Evolutionary conservation across 2,113 vertebrate species (phyloP).

Genomic region (Picathartes gymnocephalus): DNA sequence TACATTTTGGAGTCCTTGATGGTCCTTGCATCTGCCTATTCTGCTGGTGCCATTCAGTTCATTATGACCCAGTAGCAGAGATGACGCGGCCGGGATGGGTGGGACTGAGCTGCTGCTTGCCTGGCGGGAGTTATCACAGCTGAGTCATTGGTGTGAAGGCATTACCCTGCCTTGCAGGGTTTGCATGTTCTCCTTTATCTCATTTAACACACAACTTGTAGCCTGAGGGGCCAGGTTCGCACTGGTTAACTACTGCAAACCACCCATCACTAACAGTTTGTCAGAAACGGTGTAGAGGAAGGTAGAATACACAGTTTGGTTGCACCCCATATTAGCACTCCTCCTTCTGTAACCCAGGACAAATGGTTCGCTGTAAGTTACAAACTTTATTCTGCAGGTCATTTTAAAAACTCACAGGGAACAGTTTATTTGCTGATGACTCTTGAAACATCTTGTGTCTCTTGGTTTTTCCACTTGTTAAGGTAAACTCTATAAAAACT

Average conservation of each 20-base stretch:
- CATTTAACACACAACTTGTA: neutral
- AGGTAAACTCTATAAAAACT: no score
- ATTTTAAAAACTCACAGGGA: no score
- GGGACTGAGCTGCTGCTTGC: neutral
- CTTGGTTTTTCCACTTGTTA: no score
- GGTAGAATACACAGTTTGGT: neutral
- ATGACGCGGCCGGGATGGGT: neutral
- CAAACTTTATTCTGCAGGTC: no score
- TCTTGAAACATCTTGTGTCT: no score
- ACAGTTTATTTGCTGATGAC: no score
- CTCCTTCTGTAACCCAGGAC: neutral
- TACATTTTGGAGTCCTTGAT: neutral
- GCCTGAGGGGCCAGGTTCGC: no score
- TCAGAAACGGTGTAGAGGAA: neutral
- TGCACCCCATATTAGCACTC: neutral
- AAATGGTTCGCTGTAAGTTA: no score
- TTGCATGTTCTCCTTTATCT: no score
- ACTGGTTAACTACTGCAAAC: neutral
- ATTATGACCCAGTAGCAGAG: neutral
- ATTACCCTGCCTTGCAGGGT: neutral
- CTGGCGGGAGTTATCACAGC: neutral
- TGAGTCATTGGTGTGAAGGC: neutral
- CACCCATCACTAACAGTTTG: neutral
- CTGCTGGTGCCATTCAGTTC: rapidly evolving
- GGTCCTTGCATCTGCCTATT: neutral